Evolutionary conservation across 1,140 invertebrate species (phyloP), one percentile per base, ranked within the genome.

Genomic region (Drosophila athabasca): DNA sequence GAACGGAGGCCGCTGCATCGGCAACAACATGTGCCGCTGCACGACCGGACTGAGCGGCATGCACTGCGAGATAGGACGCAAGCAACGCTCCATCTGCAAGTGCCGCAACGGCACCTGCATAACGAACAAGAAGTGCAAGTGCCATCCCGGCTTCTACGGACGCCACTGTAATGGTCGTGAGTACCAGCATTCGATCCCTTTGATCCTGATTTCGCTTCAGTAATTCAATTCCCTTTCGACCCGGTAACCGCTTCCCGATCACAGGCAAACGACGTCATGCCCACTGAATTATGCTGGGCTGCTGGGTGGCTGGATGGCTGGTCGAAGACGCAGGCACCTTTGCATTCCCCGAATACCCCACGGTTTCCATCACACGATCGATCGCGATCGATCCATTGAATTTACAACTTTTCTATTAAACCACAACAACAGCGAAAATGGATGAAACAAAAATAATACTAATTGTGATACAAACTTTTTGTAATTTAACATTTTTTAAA

Each of bases 1-100:
- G 60, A 97, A 97, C 90, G 96, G 96, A 6, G 97, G 97, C 0
- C 94, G 95, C 57, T 98, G 97, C 87, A 95, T 95, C 87, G 96
- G 90, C 5, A 95, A 96, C 48, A 98, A 98, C 92, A 94, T 96
- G 89, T 97, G 97, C 90, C 94, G 95, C 69, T 97, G 97, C 92
- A 95, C 94, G 3, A 92, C 93, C 26, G 96, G 96, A 17, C 95
- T 96, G 68, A 94, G 94, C 60, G 97, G 97, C 13, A 94, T 97
- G 92, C 96, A 97, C 92, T 97, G 96, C 91, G 96, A 97, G 93
- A 95, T 97, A 74, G 96, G 95, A 45, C 93, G 95, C 78, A 93
- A 93, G 45, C 94, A 95, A 69, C 93, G 95, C 67, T 95, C 95
- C 13, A 93, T 94, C 19, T 97, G 96, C 84, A 94, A 93, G 69